A percentile compares a stretch with the other conserved stretches of the same genome.
Evolutionary conservation across 1,140 invertebrate species (phyloP).

Genomic region (Neuroterus valhalla): DNA sequence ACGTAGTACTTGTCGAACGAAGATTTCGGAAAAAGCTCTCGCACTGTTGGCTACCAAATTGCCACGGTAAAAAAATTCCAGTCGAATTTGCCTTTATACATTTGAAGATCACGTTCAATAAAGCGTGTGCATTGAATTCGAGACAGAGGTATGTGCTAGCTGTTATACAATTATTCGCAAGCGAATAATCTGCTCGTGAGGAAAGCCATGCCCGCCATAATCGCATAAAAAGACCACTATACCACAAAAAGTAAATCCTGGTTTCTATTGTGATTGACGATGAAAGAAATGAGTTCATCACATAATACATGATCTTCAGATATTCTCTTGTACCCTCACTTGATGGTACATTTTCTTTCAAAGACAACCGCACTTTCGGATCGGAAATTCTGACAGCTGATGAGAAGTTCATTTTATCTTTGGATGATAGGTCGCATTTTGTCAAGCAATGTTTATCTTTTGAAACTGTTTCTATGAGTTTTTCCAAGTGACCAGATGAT

Average conservation of each 20-base stretch:
- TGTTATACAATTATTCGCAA: background rate
- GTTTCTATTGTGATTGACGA: background rate
- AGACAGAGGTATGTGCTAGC: background rate
- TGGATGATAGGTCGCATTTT: slow-evolving; percentile 35
- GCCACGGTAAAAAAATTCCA: no score
- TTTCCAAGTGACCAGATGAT: slow-evolving; percentile 38
- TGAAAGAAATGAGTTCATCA: slow-evolving; percentile 34
- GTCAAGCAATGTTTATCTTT: slow-evolving; percentile 47
- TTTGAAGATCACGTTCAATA: no score
- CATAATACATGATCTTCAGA: slow-evolving; percentile 37
- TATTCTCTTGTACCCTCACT: slow-evolving; percentile 38
- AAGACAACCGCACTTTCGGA: no score
- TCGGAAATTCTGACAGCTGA: no score
- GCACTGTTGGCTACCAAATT: no score
- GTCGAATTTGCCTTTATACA: no score
- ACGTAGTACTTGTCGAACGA: no score
- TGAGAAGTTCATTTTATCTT: slow-evolving; percentile 4
- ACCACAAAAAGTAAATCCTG: no score
- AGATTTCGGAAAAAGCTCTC: no score
- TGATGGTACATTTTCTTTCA: background rate
- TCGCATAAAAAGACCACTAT: no score
- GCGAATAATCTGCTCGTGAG: background rate
- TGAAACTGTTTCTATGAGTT: slow-evolving; percentile 26
- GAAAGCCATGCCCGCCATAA: no score
- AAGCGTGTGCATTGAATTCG: no score